phyloP scores from a whole-genome alignment of 2,797 vertebrate species.

The Sphenodon punctatus region DNA sequence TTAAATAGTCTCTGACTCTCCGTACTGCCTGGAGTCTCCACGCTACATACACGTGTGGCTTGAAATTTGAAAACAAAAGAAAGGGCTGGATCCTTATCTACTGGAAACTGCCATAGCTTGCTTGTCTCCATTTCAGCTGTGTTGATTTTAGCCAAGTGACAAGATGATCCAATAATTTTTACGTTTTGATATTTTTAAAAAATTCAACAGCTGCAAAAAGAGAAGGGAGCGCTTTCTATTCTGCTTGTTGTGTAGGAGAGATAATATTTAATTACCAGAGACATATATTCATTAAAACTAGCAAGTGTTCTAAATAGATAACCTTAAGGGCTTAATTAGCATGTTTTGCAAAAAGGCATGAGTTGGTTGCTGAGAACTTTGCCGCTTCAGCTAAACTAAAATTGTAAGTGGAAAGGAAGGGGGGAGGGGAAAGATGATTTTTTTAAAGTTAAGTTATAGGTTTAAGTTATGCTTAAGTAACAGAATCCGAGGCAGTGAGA shows the following conservation, averaged over 20 bases:
- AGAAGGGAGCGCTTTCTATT: not conserved
- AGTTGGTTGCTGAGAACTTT: not conserved
- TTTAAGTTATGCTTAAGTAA: too few species aligned
- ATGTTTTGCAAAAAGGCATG: not conserved
- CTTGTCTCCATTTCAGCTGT: too few species aligned
- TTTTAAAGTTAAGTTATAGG: too few species aligned
- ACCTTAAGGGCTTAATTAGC: constrained; percentile 12
- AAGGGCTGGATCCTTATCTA: too few species aligned
- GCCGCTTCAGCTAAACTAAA: not conserved
- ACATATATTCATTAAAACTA: constrained; percentile 28
- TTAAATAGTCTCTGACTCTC: too few species aligned
- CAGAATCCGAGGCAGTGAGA: not conserved
- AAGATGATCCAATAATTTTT: too few species aligned
- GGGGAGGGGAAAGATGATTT: not conserved
- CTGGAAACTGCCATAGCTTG: too few species aligned
- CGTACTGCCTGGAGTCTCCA: too few species aligned
- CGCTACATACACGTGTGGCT: too few species aligned
- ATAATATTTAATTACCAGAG: constrained; percentile 33
- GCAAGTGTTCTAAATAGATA: constrained; percentile 22
- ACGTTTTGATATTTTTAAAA: too few species aligned
- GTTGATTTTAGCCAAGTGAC: too few species aligned
- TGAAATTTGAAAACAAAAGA: too few species aligned
- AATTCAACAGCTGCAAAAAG: not conserved
- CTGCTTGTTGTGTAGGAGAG: constrained; percentile 1
- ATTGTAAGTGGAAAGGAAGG: not conserved